Percentiles rank a stretch among this genome's conserved stretches.
Evolutionary conservation across 2,797 vertebrate genomes (phyloP).

Genomic region (Anabacerthia variegaticeps): DNA sequence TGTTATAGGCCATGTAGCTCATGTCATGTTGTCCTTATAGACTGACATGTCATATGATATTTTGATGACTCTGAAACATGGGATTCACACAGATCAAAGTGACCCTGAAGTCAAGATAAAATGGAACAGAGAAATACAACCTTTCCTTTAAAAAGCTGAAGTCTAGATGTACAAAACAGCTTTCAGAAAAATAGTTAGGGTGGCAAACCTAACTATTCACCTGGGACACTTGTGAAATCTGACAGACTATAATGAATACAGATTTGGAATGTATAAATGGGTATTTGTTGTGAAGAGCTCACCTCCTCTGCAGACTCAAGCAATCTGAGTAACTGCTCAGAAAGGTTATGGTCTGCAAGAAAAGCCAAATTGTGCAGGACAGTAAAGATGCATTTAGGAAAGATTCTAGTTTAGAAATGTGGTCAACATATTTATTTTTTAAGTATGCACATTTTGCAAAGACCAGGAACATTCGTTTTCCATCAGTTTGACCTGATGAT

Average conservation of each 20-base stretch:
- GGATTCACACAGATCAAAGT: neutral
- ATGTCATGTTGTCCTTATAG: neutral
- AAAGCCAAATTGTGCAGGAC: neutral
- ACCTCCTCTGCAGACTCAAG: neutral
- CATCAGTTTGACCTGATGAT: neutral
- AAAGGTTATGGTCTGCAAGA: neutral
- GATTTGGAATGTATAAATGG: neutral
- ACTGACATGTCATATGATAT: accelerated
- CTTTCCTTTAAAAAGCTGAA: neutral
- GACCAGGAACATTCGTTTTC: neutral
- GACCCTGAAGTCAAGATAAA: neutral
- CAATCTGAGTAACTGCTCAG: neutral
- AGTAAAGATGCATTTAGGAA: neutral
- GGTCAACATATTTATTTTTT: neutral
- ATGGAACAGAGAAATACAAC: neutral
- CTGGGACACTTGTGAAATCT: neutral
- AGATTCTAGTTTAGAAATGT: neutral
- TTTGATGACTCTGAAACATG: neutral
- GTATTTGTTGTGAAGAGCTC: neutral
- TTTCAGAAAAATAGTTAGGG: neutral
- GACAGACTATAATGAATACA: neutral
- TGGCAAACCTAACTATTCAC: neutral
- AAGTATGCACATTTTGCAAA: neutral
- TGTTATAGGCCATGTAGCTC: neutral
- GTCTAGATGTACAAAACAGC: neutral